Base-by-base conservation (phyloP, 2,888 invertebrate species). In the Horisme vitalbata region DNA sequence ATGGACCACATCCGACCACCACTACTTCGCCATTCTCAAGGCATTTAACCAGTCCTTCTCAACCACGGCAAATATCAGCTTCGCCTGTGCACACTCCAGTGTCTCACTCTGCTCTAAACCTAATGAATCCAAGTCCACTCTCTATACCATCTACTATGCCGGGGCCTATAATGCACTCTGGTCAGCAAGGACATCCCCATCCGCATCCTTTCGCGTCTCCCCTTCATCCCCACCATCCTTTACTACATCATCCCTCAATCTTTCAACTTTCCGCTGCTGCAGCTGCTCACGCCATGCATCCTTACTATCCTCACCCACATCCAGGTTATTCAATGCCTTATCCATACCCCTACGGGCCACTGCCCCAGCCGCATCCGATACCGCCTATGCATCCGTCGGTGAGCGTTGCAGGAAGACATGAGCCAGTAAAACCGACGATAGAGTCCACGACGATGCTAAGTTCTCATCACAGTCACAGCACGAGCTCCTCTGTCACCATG, bases 281-380 rank as follows among this genome's bases (percentile, higher is more conserved):
- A 32, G 91, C 92, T 11, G 92, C 91, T 30, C 92, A 92, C 61
- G 91, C 92, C 13, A 93, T 92, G 90, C 94, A 94, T 79, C 94
- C 94, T 3, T 94, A 94, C 65, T 93, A 93, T 61, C 89, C 93
- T 23, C 93, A 93, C 63, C 93, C 94, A 7, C 94, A 93, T 73
- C 91, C 93, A 45, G 93, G 93, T 24, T 94, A 94, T 67, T 93
- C 93, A 27, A 93, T 93, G 76, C 92, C 93, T 39, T 93, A 92
- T 66, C 93, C 93, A 1, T 94, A 95, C 86, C 91, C 95, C 38
- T 93, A 95, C 61, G 93, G 93, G 4, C 93, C 94, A 1, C 90
- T 94, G 49, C 94, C 94, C 3, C 94, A 94, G 65, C 94, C 95
- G 1, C 94, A 94, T 62, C 93, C 94, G 4, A 93, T 94, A 68